Evolutionary conservation across 2,797 vertebrate genomes (phyloP).

Genomic region (Oreortyx pictus): DNA sequence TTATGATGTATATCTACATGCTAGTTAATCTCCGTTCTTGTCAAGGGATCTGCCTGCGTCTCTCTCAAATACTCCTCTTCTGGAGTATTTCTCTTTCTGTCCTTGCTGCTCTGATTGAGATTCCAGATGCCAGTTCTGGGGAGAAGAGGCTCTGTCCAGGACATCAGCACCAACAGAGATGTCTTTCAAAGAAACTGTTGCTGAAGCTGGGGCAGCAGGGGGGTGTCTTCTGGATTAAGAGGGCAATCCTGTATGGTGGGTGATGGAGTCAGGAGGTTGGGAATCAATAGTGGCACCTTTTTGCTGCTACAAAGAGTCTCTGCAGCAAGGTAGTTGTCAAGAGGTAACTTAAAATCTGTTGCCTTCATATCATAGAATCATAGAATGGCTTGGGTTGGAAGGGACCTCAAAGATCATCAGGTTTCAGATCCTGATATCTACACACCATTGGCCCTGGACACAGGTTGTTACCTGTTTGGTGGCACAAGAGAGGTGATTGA

Average conservation of each 20-base stretch:
- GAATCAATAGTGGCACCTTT: not conserved
- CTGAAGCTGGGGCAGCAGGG: not conserved
- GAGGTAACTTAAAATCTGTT: not conserved
- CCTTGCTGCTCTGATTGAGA: not conserved
- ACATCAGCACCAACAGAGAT: not conserved
- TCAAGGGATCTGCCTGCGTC: slow-evolving; percentile 15
- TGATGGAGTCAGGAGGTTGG: not conserved
- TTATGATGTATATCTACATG: slow-evolving; percentile 54
- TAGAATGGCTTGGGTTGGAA: too few relatives aligned
- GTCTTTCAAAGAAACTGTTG: not conserved
- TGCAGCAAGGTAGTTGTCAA: not conserved
- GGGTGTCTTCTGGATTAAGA: not conserved
- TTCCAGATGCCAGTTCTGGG: not conserved
- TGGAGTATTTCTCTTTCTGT: not conserved
- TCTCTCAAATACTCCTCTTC: not conserved
- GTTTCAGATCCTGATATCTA: not conserved
- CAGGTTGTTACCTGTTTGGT: not conserved
- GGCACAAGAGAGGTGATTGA: not conserved
- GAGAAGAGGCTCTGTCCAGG: not conserved
- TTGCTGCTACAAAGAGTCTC: not conserved
- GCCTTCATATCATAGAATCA: not conserved
- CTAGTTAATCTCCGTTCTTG: slow-evolving; percentile 39
- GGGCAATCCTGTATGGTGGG: not conserved
- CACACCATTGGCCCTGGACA: too few relatives aligned
- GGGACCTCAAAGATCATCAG: too few relatives aligned